Conservation (phyloP, 1,140 invertebrate genomes). For the Pissodes strobi region DNA sequence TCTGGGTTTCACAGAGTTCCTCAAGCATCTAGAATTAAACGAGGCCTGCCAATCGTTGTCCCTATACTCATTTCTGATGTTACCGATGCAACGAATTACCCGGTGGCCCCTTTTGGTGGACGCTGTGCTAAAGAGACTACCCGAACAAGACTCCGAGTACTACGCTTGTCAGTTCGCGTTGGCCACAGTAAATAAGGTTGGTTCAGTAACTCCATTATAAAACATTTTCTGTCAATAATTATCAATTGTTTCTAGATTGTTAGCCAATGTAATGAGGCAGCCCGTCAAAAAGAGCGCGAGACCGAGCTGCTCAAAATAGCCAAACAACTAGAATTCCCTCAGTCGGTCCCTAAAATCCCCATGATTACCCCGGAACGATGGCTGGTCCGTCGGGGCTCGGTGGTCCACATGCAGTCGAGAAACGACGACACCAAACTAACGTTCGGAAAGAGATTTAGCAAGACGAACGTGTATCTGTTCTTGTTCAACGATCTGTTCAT, state of each 20-base stretch:
- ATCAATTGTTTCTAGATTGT: constrained; percentile 75
- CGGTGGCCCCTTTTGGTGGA: constrained; percentile 90
- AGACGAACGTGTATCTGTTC: constrained; percentile 77
- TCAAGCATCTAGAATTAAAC: constrained; percentile 77
- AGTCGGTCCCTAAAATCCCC: constrained; percentile 64
- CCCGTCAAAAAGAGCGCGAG: constrained; percentile 80
- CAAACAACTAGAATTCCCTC: constrained; percentile 71
- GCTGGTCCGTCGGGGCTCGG: constrained; percentile 82
- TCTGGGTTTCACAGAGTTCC: constrained; percentile 69
- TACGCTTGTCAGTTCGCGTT: constrained; percentile 77
- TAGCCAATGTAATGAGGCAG: constrained; percentile 90
- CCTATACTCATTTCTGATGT: constrained; percentile 91
- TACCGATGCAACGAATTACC: constrained; percentile 97
- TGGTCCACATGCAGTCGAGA: constrained; percentile 77
- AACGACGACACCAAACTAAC: constrained; percentile 75
- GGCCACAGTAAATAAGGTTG: constrained; percentile 76
- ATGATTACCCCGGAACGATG: constrained; percentile 74
- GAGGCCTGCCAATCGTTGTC: constrained; percentile 84
- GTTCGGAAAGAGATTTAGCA: constrained; percentile 79
- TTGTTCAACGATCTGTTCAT: constrained; percentile 92
- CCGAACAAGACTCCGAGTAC: constrained; percentile 70
- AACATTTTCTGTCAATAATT: no score
- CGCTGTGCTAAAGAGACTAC: constrained; percentile 82
- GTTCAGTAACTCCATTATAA: no score
- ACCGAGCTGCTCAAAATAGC: constrained; percentile 75